Percentiles rank a stretch among this genome's conserved stretches.
Conservation (phyloP, 2,113 vertebrate species). For the Nothobranchius kuhntae region DNA sequence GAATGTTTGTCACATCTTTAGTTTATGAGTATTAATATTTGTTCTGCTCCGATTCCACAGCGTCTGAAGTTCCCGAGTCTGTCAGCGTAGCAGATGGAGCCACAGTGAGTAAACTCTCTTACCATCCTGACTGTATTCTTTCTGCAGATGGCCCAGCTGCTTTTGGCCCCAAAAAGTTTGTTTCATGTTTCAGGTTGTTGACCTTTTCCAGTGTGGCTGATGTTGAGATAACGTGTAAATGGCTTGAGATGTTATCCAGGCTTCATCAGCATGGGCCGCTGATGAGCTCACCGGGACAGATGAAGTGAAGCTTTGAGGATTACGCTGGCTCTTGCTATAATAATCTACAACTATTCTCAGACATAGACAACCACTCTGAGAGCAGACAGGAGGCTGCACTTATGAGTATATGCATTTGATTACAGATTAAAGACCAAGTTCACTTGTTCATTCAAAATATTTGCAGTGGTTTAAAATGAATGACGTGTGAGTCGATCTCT, state of each 20-base stretch:
- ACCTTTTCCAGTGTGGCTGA: conserved; percentile 19
- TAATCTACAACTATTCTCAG: conserved; percentile 72
- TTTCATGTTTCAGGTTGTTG: conserved; percentile 18
- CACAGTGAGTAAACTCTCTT: conserved; percentile 60
- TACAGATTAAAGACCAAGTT: too few species aligned
- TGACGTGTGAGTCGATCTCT: too few species aligned
- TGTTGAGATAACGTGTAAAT: conserved; percentile 33
- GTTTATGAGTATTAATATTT: conserved; percentile 47
- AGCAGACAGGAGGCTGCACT: conserved; percentile 9
- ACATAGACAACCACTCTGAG: conserved; percentile 27
- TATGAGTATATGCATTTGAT: conserved; percentile 13
- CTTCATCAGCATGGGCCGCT: conserved; percentile 46
- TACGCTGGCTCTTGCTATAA: conserved; percentile 69
- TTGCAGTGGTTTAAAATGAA: too few species aligned
- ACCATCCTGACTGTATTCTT: conserved; percentile 16
- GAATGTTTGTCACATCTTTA: conserved; percentile 5
- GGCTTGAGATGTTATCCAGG: conserved; percentile 55
- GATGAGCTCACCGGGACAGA: conserved; percentile 62
- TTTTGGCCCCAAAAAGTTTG: conserved; percentile 5
- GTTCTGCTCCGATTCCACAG: conserved; percentile 61
- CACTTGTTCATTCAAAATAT: too few species aligned
- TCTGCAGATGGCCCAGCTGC: conserved; percentile 3
- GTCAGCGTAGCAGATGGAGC: conserved; percentile 34
- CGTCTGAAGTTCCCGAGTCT: conserved; percentile 52
- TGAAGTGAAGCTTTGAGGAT: conserved; percentile 69